Evolutionary conservation across 2,113 vertebrate genomes (phyloP), one percentile per base, ranked within the genome.

Genomic region (Gadus macrocephalus): DNA sequence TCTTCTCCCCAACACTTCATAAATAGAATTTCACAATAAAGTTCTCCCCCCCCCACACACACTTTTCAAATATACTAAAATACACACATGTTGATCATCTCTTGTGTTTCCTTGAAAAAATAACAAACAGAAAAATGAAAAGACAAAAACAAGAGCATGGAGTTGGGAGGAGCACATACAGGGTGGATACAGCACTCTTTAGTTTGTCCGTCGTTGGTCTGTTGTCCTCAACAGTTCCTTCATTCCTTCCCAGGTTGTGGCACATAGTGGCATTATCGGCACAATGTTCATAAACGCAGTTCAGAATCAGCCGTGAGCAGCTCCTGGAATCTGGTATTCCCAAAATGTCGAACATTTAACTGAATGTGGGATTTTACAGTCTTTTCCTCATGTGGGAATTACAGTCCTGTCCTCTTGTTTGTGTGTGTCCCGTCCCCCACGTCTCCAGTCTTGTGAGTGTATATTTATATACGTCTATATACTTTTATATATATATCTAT

Each of bases 211-310:
- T 72, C 83, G 83, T 91, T 87, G 86, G 78, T 90, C 81, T 68
- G 78, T 84, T 71, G 71, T 85, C 83, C 71, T 85, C 80, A 81
- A 81, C 81, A 78, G 81, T 87, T 89, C 91, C 82, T 2, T 49
- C 42, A 83, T 86, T 89, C 83, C 25, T 5, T 89, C 88, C 92
- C 92, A 78, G 90, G 92, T 90, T 94, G 91, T 98, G 97, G 97
- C 97, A 99, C 96, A 96, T 98, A 95, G 91, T 94, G 97, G 97
- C 95, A 93, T 98, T 94, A 95, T 98, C 96, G 96, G 97, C 96
- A 98, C 95, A 94, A 91, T 95, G 94, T 96, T 96, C 96, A 92
- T 89, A 93, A 93, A 93, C 92, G 85, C 85, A 91, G 90, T 92
- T 91, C 91, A 38, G 63, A 78, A 78, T 83, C 82, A 72, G 68